A percentile compares a stretch with the other conserved stretches of the same genome.
These are phyloP conservation scores for Babylonia areolata DNA, from an alignment of 1,140 invertebrate genomes.

Conservation along the genomic window DNA sequence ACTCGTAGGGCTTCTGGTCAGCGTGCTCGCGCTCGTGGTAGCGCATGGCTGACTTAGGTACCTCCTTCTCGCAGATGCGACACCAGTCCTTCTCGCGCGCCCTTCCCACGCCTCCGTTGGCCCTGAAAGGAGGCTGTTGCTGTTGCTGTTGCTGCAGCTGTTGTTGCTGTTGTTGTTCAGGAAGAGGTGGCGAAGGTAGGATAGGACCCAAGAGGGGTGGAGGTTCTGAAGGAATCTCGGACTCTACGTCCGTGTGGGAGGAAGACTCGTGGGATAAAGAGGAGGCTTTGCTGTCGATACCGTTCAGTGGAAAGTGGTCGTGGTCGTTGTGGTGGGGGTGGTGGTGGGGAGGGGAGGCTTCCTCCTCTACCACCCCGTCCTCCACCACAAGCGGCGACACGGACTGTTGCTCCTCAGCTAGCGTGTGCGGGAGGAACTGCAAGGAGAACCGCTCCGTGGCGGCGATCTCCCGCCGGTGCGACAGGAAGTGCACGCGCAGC, in stretches of 20 bases:
- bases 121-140: not conserved
- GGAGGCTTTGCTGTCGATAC: conserved; percentile 24
- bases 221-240: not conserved
- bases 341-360: not conserved
- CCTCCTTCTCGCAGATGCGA: conserved; percentile 66
- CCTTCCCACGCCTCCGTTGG: not conserved
- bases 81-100: conserved; percentile 65
- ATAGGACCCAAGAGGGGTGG: conserved; percentile 27
- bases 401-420: not conserved
- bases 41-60: conserved; percentile 64
- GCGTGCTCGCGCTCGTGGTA: conserved; percentile 79
- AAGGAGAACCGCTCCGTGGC: conserved; percentile 61
- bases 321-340: too few relatives aligned
- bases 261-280: not conserved
- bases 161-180: too few relatives aligned
- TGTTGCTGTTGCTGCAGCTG: too few relatives aligned
- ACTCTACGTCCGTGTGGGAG: not conserved
- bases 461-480: conserved; percentile 61
- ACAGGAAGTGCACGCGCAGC: conserved; percentile 62
- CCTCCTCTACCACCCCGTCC: too few relatives aligned
- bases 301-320: not conserved
- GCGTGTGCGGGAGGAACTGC: conserved; percentile 46
- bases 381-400: not conserved
- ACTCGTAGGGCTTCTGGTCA: conserved; percentile 78
- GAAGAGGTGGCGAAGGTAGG: conserved; percentile 1